These are phyloP conservation scores for Psammodynastes pulverulentus DNA, from an alignment of 2,113 vertebrate genomes.

Conservation along the genomic window DNA sequence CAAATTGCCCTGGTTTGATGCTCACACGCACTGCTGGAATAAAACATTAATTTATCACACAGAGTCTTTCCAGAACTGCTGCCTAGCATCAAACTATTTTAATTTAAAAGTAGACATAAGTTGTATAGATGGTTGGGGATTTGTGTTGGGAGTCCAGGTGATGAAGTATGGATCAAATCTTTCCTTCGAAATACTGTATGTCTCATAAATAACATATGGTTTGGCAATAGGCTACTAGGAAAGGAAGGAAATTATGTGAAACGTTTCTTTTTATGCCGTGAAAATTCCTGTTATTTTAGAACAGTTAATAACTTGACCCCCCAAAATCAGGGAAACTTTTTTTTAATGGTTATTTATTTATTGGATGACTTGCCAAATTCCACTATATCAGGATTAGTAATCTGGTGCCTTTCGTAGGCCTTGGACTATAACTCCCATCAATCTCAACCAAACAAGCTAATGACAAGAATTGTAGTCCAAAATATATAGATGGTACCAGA, in stretches of 20 bases:
- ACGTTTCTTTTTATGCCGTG: neutral
- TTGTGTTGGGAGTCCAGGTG: neutral
- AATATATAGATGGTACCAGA: neutral
- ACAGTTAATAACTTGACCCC: neutral
- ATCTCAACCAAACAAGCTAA: neutral
- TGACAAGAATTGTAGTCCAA: neutral
- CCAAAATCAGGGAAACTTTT: neutral
- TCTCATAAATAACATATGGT: neutral
- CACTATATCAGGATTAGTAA: neutral
- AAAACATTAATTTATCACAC: neutral
- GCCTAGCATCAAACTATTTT: neutral
- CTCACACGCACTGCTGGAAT: too few relatives aligned
- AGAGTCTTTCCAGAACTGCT: neutral
- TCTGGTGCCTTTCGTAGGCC: neutral
- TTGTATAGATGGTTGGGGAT: neutral
- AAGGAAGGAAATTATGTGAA: neutral
- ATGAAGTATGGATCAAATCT: neutral
- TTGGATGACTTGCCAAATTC: neutral
- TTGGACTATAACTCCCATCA: neutral
- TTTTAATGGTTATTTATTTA: neutral
- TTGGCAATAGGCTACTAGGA: neutral
- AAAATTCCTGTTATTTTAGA: neutral
- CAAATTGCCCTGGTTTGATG: neutral
- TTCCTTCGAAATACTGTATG: neutral
- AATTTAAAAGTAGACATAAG: neutral